Evolutionary conservation across 2,888 invertebrate genomes (phyloP), one percentile per base, ranked within the genome.

Genomic region (Petrolisthes manimaculis): DNA sequence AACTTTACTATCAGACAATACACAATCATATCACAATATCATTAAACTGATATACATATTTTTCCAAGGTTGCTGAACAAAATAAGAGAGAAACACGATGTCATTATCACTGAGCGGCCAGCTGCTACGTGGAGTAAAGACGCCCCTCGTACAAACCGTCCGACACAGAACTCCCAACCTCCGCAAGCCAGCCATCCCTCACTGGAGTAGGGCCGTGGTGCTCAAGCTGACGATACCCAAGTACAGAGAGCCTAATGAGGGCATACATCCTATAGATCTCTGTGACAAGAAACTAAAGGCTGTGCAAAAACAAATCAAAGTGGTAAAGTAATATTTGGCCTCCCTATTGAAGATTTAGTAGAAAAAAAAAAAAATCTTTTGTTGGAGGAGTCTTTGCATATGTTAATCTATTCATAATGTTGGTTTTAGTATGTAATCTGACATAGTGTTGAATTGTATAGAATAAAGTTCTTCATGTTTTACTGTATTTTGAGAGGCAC

Each of bases 181-280:
- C 8, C 75, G 83, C n/a, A 84, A 67, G 37, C 85, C 85, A 55
- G 82, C 82, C 55, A 77, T 85, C 21, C 88, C 88, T 18, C 88
- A 89, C 54, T 85, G 85, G 82, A 24, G 53, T 6, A 81, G 88
- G 24, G 88, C 88, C 12, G 85, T 89, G 18, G 85, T 83, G 21
- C 71, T 89, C 37, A 77, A 82, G 51, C 69, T 89, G 9, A 71
- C 71, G 21, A 24, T 85, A 21, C 88, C 88, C 14, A 37, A 55
- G 9, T 78, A 89, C 14, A 56, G 18, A 80, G 84, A 84, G 53
- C 71, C 74, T 55, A 37, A 9, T 5, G 71, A 84, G 37, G 54
- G 55, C 54, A 24, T 71, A 9, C 84, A 84, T 74, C 84, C 80
- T 12, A 37, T 74, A 8, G 80, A 84, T 14, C 55, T 8, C 2